Evolutionary conservation across 2,888 invertebrate genomes (phyloP).

Genomic region (Seira ritae): DNA sequence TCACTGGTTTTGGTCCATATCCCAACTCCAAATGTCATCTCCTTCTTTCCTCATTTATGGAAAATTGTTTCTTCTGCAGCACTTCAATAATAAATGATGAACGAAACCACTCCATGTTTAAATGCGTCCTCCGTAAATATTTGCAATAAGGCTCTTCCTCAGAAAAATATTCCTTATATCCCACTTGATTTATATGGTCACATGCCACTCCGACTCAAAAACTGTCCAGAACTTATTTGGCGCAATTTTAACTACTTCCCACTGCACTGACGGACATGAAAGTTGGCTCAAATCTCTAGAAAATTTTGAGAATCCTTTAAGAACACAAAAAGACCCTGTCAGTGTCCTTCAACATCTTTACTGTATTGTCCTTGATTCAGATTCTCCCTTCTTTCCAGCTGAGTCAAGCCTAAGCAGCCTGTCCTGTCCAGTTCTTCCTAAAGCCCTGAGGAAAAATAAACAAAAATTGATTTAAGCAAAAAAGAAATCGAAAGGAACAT

Average conservation of each 20-base stretch:
- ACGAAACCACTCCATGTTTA: no score
- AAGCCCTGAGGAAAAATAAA: neutral
- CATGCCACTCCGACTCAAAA: neutral
- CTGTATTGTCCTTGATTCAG: conserved; percentile 34
- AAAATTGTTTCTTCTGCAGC: neutral
- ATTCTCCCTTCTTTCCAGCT: neutral
- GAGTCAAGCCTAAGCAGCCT: neutral
- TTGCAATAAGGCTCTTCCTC: no score
- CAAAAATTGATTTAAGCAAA: neutral
- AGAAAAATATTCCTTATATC: no score
- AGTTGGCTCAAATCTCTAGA: neutral
- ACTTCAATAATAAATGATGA: neutral
- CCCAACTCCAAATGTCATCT: neutral
- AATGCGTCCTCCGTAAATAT: no score
- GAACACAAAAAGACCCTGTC: conserved; percentile 25
- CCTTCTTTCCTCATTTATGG: neutral
- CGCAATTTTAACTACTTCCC: neutral
- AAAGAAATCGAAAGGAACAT: no score
- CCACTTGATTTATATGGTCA: neutral
- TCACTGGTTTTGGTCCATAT: neutral
- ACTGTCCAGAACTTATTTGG: neutral
- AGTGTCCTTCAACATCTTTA: conserved; percentile 21
- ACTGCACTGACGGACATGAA: neutral
- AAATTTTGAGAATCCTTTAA: neutral
- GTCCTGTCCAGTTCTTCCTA: neutral